Conservation (phyloP, 2,797 vertebrate species). For the Podarcis lilfordi region DNA sequence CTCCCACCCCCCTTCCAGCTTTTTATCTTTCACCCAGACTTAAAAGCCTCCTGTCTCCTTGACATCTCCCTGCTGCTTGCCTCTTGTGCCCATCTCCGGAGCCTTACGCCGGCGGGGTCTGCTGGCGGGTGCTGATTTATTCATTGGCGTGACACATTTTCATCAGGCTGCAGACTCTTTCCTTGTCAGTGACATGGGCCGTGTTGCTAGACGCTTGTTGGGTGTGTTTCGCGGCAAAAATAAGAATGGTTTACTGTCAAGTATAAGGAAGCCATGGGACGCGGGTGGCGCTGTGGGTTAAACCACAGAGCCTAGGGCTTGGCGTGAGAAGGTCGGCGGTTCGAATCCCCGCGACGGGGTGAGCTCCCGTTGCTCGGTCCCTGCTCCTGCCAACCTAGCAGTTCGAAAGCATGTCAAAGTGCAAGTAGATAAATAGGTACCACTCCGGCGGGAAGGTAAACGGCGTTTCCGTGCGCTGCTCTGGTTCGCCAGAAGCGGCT, state of each 20-base stretch:
- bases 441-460: too few relatives aligned
- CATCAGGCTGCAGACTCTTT: neutral
- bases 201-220: fast-evolving
- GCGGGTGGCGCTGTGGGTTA: too few relatives aligned
- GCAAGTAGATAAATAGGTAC: too few relatives aligned
- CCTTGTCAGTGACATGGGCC: conserved; percentile 29
- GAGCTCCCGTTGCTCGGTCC: too few relatives aligned
- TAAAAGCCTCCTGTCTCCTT: neutral
- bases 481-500: too few relatives aligned
- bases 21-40: neutral
- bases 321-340: too few relatives aligned
- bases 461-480: too few relatives aligned
- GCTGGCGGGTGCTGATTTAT: fast-evolving
- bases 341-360: too few relatives aligned
- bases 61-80: neutral
- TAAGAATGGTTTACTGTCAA: neutral
- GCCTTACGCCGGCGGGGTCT: neutral
- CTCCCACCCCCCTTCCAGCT: neutral
- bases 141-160: neutral
- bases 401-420: too few relatives aligned
- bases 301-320: too few relatives aligned
- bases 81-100: neutral
- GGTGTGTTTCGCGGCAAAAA: fast-evolving
- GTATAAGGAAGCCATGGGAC: neutral
- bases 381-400: too few relatives aligned